phyloP scores from a whole-genome alignment of 2,113 vertebrate genomes.

The Hyperopisus bebe region DNA sequence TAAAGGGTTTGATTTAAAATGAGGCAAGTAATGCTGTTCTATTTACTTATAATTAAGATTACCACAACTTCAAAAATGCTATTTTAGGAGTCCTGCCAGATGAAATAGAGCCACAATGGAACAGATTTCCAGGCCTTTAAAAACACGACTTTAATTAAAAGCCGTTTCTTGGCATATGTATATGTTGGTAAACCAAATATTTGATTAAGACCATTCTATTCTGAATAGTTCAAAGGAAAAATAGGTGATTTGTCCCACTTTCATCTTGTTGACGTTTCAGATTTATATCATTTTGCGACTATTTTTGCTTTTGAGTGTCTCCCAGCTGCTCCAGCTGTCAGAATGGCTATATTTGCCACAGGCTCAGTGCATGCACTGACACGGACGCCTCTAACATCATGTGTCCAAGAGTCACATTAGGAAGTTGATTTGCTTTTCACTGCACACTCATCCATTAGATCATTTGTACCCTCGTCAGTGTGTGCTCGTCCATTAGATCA shows the following conservation, averaged over 20 bases:
- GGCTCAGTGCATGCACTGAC: neutral
- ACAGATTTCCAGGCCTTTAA: neutral
- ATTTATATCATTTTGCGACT: neutral
- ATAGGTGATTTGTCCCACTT: neutral
- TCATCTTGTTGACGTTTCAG: neutral
- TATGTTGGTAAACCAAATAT: neutral
- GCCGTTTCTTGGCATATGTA: neutral
- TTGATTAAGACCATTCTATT: conserved; percentile 1
- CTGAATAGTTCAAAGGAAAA: neutral
- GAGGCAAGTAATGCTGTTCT: neutral
- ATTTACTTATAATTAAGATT: conserved; percentile 8
- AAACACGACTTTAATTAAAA: neutral
- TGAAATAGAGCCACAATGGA: neutral
- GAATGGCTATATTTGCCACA: neutral
- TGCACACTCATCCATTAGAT: neutral
- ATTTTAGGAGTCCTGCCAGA: neutral
- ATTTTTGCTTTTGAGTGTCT: conserved; percentile 4
- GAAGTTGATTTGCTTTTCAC: neutral
- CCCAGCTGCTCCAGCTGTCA: neutral
- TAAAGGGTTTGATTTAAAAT: neutral
- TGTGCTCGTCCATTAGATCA: neutral
- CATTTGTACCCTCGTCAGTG: neutral
- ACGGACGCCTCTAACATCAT: neutral
- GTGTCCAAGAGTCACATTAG: neutral
- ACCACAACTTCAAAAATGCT: neutral